These are phyloP conservation scores for Dinocampus coccinellae DNA, from an alignment of 2,888 invertebrate genomes.

Conservation along the genomic window DNA sequence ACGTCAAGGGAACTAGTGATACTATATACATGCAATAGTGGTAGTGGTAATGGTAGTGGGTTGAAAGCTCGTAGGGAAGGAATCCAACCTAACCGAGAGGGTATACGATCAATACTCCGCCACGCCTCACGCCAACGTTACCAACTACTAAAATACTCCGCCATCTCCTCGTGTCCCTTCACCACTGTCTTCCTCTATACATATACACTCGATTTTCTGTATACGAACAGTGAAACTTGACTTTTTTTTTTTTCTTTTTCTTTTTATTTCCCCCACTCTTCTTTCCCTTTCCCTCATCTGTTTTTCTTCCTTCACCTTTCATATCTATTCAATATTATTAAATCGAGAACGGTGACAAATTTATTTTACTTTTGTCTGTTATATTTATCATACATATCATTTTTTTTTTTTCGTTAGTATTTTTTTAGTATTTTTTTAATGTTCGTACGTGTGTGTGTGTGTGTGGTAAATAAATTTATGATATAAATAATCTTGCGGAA, in stretches of 20 bases:
- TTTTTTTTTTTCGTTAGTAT: too few species aligned
- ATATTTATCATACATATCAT: too few species aligned
- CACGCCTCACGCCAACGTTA: constrained; percentile 64
- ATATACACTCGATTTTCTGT: background rate
- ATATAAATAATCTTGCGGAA: constrained; percentile 28
- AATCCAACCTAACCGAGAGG: constrained; percentile 36
- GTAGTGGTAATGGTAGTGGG: background rate
- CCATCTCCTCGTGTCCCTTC: constrained; percentile 2
- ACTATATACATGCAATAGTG: too few species aligned
- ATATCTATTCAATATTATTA: background rate
- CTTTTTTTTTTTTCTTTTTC: constrained; percentile 38
- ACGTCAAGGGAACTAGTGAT: constrained; percentile 1
- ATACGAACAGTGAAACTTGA: constrained; percentile 51
- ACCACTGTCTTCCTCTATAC: too few species aligned
- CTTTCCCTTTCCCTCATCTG: too few species aligned
- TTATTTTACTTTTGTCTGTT: background rate
- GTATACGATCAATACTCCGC: constrained; percentile 65
- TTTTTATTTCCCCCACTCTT: background rate
- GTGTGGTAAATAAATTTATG: too few species aligned
- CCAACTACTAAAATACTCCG: constrained; percentile 48
- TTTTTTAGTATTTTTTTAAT: too few species aligned
- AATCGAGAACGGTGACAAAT: background rate
- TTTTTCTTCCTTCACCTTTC: constrained; percentile 32
- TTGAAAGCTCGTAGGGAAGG: constrained; percentile 7
- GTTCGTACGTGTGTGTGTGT: too few species aligned